A percentile compares a stretch with the other conserved stretches of the same genome.
phyloP scores from a whole-genome alignment of 2,113 vertebrate species.

The Esox niger region DNA sequence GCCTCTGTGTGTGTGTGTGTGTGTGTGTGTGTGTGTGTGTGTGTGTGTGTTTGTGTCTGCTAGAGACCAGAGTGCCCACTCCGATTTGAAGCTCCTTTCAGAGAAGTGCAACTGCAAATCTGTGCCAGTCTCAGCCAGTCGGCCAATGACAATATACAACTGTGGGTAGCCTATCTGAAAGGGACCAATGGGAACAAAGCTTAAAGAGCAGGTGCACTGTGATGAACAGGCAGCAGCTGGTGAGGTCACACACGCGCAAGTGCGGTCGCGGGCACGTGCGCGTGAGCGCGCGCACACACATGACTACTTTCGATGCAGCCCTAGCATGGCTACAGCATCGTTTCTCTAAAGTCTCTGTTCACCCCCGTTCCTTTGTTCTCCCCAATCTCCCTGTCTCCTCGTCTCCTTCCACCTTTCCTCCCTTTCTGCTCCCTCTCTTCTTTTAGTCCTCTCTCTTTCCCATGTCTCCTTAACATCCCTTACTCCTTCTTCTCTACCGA shows the following conservation, averaged over 20 bases:
- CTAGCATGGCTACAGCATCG: not conserved
- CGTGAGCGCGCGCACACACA: not conserved
- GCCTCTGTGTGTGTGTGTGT: too few relatives aligned
- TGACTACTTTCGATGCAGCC: too few relatives aligned
- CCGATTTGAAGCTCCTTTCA: constrained; percentile 40
- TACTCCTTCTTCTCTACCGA: too few relatives aligned
- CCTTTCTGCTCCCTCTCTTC: too few relatives aligned
- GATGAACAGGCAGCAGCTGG: constrained; percentile 60
- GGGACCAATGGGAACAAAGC: constrained; percentile 34
- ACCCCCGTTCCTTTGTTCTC: not conserved
- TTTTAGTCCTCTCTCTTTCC: too few relatives aligned
- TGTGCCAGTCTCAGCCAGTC: constrained; percentile 26
- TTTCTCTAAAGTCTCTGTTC: too few relatives aligned
- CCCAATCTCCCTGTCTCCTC: too few relatives aligned
- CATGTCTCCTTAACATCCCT: too few relatives aligned
- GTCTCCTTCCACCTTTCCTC: too few relatives aligned
- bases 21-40: too few relatives aligned
- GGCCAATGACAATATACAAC: constrained; percentile 34
- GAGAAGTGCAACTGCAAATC: constrained; percentile 33
- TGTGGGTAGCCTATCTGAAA: constrained; percentile 27
- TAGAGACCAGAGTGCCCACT: constrained; percentile 11
- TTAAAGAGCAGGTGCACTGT: constrained; percentile 59
- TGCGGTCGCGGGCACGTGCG: not conserved
- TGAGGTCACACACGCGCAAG: constrained; percentile 24
- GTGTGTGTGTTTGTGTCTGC: too few relatives aligned